Evolutionary conservation across 1,140 invertebrate genomes (phyloP).

Genomic region (Heliconius himera): DNA sequence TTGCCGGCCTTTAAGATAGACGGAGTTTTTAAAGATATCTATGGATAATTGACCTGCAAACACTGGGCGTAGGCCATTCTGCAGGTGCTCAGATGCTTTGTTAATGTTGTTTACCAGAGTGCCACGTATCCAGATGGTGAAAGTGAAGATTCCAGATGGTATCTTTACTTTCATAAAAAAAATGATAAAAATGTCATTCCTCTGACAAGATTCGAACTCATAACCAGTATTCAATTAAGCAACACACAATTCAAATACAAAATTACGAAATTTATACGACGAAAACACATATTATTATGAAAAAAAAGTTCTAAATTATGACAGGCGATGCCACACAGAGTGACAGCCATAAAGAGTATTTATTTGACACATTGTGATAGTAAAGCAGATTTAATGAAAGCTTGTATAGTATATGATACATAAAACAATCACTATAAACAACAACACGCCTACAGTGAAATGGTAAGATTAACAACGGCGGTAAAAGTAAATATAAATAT

Average conservation of each 20-base stretch:
- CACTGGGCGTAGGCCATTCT: too few species aligned
- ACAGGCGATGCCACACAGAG: slow-evolving; percentile 14
- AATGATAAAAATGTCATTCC: too few species aligned
- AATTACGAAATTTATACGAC: neutral
- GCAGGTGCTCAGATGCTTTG: too few species aligned
- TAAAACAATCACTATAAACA: slow-evolving; percentile 28
- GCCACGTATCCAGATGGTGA: too few species aligned
- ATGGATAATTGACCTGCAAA: too few species aligned
- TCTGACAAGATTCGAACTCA: neutral
- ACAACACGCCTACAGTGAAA: slow-evolving; percentile 23
- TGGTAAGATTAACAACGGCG: neutral
- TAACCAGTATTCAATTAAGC: neutral
- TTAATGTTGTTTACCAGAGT: too few species aligned
- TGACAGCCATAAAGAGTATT: slow-evolving; percentile 19
- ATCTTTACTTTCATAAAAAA: too few species aligned
- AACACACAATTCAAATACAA: neutral
- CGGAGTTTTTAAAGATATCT: too few species aligned
- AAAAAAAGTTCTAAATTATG: slow-evolving; percentile 9
- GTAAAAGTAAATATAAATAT: slow-evolving; percentile 18
- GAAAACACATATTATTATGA: neutral
- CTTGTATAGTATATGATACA: slow-evolving; percentile 17
- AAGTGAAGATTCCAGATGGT: too few species aligned
- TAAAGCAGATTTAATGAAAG: slow-evolving; percentile 27
- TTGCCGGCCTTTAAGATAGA: too few species aligned
- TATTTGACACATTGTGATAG: slow-evolving; percentile 15